A percentile compares a stretch with the other conserved stretches of the same genome.
Conservation (phyloP, 2,797 vertebrate species). For the Cuculus canorus region DNA sequence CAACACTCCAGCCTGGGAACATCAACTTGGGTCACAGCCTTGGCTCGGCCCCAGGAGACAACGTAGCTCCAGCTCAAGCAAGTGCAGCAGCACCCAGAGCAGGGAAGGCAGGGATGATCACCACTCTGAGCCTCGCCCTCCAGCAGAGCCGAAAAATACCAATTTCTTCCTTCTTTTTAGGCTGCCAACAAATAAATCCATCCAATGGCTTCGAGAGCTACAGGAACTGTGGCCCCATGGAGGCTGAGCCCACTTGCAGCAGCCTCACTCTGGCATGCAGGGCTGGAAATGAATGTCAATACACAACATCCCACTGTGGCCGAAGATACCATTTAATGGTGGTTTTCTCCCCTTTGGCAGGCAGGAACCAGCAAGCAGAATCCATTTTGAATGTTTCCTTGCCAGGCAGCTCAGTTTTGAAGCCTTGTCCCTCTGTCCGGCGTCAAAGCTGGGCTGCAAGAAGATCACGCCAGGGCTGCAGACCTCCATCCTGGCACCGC, state of each 20-base stretch:
- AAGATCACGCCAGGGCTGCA: neutral
- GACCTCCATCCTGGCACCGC: neutral
- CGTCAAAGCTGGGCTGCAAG: accelerated
- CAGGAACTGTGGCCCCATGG: accelerated
- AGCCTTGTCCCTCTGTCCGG: accelerated
- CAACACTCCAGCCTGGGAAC: neutral
- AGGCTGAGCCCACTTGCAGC: accelerated
- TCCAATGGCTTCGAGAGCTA: accelerated
- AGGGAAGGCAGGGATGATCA: neutral
- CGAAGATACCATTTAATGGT: accelerated
- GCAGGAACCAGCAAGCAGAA: neutral
- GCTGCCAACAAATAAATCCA: neutral
- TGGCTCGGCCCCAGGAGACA: neutral
- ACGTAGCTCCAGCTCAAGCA: accelerated
- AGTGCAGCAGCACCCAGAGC: neutral
- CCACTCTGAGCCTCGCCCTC: neutral
- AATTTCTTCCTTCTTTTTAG: neutral
- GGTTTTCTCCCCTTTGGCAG: neutral
- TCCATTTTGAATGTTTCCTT: neutral
- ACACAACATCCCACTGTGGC: neutral
- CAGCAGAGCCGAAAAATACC: neutral
- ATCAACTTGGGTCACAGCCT: accelerated
- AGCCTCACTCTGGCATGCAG: neutral
- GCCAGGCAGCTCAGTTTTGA: accelerated
- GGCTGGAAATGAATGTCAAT: accelerated